These are phyloP conservation scores for Podocnemis expansa DNA, from an alignment of 2,113 vertebrate genomes.

Conservation along the genomic window DNA sequence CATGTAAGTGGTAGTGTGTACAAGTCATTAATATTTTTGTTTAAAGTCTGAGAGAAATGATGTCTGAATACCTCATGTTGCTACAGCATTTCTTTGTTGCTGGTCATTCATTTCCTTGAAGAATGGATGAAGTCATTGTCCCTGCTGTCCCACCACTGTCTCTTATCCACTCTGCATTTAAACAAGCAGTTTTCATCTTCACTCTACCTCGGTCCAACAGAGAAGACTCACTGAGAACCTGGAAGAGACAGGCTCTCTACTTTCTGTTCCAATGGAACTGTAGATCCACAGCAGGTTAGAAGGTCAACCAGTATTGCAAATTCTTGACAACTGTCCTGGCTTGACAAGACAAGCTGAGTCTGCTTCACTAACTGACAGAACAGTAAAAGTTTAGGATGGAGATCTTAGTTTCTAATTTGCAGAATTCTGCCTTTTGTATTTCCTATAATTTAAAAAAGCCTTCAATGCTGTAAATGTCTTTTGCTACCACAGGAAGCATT, in stretches of 20 bases:
- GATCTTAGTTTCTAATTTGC: background rate
- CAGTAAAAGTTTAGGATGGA: slow-evolving; percentile 3
- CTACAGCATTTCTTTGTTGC: accelerated
- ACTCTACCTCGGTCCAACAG: background rate
- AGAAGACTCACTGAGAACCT: background rate
- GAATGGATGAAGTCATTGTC: background rate
- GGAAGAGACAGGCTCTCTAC: background rate
- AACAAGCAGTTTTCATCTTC: background rate
- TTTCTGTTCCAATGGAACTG: background rate
- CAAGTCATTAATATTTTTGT: background rate
- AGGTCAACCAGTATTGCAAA: background rate
- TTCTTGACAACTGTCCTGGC: background rate
- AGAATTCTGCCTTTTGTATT: background rate
- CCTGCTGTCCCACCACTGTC: background rate
- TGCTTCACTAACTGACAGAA: background rate
- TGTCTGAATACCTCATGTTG: background rate
- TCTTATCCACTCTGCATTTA: background rate
- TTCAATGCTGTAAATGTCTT: background rate
- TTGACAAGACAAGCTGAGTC: slow-evolving; percentile 6
- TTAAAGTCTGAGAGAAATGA: background rate
- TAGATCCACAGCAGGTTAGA: accelerated
- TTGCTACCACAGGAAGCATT: background rate
- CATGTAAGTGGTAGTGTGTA: background rate
- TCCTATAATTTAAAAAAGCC: background rate
- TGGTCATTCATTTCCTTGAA: background rate